A percentile compares a stretch with the other conserved stretches of the same genome.
Evolutionary conservation across 37 sponge, comb jelly and placozoan genomes (phyloP).

Genomic region (Hormiphora californensis): DNA sequence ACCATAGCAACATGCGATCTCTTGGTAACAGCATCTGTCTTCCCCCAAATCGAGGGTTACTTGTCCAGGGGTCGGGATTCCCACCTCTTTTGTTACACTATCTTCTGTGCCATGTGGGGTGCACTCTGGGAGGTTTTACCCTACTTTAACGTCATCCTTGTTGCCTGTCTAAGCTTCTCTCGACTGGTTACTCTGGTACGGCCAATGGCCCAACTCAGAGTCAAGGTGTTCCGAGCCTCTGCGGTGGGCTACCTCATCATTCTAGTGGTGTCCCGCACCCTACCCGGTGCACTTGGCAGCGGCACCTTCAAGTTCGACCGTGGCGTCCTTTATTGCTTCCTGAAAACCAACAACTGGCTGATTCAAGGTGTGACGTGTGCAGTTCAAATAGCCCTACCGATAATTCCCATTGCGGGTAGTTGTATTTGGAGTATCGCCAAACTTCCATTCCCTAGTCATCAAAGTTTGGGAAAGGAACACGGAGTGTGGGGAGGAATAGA

Average conservation of each 20-base stretch:
- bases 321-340: background rate
- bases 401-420: background rate
- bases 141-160: background rate
- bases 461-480: background rate
- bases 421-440: background rate
- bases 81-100: background rate
- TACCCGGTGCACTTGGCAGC: background rate
- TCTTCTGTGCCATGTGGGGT: background rate
- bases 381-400: background rate
- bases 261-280: background rate
- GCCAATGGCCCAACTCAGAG: background rate
- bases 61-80: background rate
- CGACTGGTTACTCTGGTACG: background rate
- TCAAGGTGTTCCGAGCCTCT: background rate
- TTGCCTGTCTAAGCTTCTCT: background rate
- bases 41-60: background rate
- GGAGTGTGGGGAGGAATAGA: background rate
- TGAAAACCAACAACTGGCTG: background rate
- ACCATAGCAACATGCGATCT: background rate
- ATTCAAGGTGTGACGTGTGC: background rate
- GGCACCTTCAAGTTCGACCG: background rate
- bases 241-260: background rate
- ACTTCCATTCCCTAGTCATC: too few relatives aligned
- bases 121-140: slow-evolving; percentile 12
- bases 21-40: background rate